These are phyloP conservation scores for Cyprichromis sp. DNA, from an alignment of 2,113 vertebrate genomes.

Conservation along the genomic window DNA sequence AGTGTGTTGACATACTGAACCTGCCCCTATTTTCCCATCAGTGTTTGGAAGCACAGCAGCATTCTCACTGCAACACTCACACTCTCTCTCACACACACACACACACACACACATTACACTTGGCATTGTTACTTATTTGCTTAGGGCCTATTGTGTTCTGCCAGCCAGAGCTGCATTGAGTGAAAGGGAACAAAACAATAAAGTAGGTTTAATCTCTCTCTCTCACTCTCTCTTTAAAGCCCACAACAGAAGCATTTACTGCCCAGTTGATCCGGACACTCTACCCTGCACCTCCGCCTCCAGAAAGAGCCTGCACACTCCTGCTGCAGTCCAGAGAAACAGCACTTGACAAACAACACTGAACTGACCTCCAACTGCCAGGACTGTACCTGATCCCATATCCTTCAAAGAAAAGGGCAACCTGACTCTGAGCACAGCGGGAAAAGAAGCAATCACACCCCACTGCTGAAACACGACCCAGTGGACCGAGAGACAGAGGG, in stretches of 20 bases:
- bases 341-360: conserved; percentile 3
- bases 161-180: conserved; percentile 17
- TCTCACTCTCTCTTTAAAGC: background rate
- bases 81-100: background rate
- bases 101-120: background rate
- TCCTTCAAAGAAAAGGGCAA: conserved; percentile 24
- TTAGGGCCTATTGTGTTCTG: conserved; percentile 20
- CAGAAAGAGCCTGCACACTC: background rate
- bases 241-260: conserved; percentile 1
- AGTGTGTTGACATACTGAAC: conserved; percentile 1
- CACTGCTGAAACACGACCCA: conserved; percentile 18
- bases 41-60: conserved; percentile 25
- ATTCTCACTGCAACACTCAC: background rate
- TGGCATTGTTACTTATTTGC: conserved; percentile 27
- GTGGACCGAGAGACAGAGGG: background rate
- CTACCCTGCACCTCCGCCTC: background rate
- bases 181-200: conserved; percentile 17
- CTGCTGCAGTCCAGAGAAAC: background rate
- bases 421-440: conserved; percentile 12
- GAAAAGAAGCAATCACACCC: conserved; percentile 6
- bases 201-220: conserved; percentile 33
- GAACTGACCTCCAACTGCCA: background rate
- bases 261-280: background rate
- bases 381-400: conserved; percentile 20
- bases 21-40: conserved; percentile 21